Base-by-base conservation (phyloP, 2,888 invertebrate genomes). In the Sclerodermus sp. region DNA sequence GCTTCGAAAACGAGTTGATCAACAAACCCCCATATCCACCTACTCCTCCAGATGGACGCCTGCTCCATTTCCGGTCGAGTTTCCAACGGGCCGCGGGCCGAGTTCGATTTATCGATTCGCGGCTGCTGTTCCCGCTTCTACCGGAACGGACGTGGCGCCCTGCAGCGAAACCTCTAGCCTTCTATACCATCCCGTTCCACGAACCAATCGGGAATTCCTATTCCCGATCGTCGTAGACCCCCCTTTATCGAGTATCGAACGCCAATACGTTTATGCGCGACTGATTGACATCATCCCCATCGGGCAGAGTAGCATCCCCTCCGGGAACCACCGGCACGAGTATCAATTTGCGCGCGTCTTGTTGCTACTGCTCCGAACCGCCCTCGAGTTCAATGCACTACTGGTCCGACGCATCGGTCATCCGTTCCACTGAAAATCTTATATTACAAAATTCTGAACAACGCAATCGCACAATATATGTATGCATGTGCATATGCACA, bases 121-220 rank as follows among this genome's bases (percentile, higher is more conserved):
- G 18, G 16, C 16, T n/a, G 37, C n/a, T 46, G 32, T 15, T 31
- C 29, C 16, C 10, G 13, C 32, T 40, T 42, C 38, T 30, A 18
- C 16, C 34, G 42, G 14, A 18, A 36, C 42, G 23, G 34, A 32
- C 46, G 47, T 44, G 29, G 18, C 43, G 15, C 36, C 41, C 15
- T 18, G 43, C 45, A 16, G 56, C 51, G 48, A n/a, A 60, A 66
- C 70, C 73, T 73, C 73, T 71, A 69, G 49, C 63, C 48, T 53
- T 43, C 60, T 62, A 73, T 73, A 61, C 47, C 61, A 60, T 57
- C 73, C 73, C 64, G 68, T 62, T 74, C 68, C 68, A 51, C 62
- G 66, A 71, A 71, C 67, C 73, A 73, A 74, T 74, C 73, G 73
- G 62, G 66, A 71, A 73, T 73, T 74, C 70, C 73, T 71, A 70